These are phyloP conservation scores for Myotis yumanensis DNA, from an alignment of 2,113 vertebrate genomes.

Conservation along the genomic window DNA sequence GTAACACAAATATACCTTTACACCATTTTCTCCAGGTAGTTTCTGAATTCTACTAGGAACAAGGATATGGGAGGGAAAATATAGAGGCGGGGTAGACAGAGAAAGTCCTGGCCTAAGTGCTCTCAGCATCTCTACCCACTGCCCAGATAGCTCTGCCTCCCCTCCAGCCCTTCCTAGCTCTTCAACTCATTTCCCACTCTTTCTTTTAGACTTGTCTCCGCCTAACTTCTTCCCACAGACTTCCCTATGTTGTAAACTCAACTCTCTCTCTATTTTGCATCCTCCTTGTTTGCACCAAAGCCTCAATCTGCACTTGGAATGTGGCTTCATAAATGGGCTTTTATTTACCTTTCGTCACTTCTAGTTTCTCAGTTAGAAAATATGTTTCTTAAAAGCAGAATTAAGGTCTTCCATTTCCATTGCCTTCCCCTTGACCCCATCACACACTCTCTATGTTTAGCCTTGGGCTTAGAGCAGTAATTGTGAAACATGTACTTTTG, in stretches of 20 bases:
- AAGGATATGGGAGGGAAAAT: background rate
- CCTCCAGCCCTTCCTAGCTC: accelerated
- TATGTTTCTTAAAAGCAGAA: background rate
- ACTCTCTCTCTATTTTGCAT: background rate
- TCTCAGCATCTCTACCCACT: background rate
- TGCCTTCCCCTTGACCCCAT: accelerated
- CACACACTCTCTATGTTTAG: background rate
- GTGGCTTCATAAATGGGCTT: background rate
- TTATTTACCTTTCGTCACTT: background rate
- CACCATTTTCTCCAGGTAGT: background rate
- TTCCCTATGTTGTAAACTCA: background rate
- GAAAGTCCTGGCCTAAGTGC: background rate
- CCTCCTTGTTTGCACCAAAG: too few relatives aligned
- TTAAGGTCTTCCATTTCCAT: background rate
- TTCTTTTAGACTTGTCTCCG: background rate
- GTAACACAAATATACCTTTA: background rate
- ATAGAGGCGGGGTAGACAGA: background rate
- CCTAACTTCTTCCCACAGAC: background rate
- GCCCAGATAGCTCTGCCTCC: accelerated
- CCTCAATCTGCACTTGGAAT: background rate
- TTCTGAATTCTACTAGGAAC: background rate
- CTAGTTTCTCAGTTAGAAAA: background rate
- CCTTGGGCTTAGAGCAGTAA: background rate
- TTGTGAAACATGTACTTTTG: background rate
- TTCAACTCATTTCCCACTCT: background rate